phyloP scores from a whole-genome alignment of 1,140 invertebrate genomes.

The Megalopta genalis region DNA sequence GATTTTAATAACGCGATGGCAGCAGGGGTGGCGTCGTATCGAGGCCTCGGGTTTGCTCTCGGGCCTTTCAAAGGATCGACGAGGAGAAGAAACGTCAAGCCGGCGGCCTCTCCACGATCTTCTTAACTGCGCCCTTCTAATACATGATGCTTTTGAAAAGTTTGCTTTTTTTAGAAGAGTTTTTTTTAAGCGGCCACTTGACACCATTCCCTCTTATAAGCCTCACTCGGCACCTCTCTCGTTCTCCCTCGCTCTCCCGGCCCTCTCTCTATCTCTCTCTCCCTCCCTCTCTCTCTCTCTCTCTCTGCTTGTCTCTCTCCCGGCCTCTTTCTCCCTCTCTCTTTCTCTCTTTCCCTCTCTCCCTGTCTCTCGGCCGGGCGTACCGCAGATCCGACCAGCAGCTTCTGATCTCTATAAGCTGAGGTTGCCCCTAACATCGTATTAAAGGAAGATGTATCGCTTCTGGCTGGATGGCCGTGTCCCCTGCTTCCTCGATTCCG shows the following conservation, averaged over 20 bases:
- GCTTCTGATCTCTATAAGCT: background rate
- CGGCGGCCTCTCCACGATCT: slow-evolving; percentile 33
- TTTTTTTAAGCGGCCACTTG: slow-evolving; percentile 45
- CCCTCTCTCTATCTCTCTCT: too few species aligned
- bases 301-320: background rate
- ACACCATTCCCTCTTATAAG: slow-evolving; percentile 44
- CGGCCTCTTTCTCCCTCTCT: too few species aligned
- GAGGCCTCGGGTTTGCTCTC: background rate
- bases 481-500: background rate
- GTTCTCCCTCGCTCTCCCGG: background rate
- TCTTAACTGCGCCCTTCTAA: slow-evolving; percentile 41
- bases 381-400: background rate
- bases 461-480: background rate
- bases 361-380: background rate
- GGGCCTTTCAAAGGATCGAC: slow-evolving; percentile 31
- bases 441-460: slow-evolving; percentile 38
- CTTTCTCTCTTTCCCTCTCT: background rate
- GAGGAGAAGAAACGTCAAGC: slow-evolving; percentile 14
- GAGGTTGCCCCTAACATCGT: slow-evolving; percentile 19
- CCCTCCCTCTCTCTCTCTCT: too few species aligned
- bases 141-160: slow-evolving; percentile 45
- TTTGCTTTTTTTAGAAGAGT: slow-evolving; percentile 47
- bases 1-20: too few species aligned
- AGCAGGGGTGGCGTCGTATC: background rate
- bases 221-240: slow-evolving; percentile 7